Evolutionary conservation across 1,140 invertebrate species (phyloP).

Genomic region (Vanessa tameamea): DNA sequence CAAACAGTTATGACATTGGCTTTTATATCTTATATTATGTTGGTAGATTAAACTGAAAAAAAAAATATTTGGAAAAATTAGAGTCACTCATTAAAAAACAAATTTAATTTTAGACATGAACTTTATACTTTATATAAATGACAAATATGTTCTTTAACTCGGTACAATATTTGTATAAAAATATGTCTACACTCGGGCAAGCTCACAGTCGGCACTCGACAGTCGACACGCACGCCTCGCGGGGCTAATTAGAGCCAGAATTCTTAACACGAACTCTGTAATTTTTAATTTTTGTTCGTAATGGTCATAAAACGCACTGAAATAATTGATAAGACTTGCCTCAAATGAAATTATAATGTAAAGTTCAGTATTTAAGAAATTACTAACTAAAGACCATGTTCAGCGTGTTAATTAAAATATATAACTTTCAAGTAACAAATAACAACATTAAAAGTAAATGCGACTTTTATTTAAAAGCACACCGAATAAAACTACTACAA

Average conservation of each 20-base stretch:
- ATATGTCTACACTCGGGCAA: background rate
- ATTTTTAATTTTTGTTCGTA: constrained; percentile 26
- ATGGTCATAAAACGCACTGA: background rate
- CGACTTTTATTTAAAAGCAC: background rate
- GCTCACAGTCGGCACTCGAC: background rate
- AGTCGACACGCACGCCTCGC: constrained; percentile 18
- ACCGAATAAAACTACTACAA: background rate
- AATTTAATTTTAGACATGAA: no score
- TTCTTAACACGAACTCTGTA: constrained; percentile 27
- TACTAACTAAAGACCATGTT: constrained; percentile 1
- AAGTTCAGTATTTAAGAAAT: background rate
- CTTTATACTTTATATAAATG: background rate
- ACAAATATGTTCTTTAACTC: constrained; percentile 7
- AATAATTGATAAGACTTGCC: background rate
- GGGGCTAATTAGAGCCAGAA: constrained; percentile 29
- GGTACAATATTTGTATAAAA: background rate
- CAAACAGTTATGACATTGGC: no score
- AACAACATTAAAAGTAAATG: background rate
- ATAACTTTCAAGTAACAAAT: background rate
- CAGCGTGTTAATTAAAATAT: background rate
- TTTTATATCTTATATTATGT: no score
- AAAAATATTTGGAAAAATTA: no score
- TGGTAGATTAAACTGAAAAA: no score
- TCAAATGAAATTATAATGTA: background rate
- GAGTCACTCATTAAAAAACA: no score